Conservation (phyloP, 2,113 vertebrate species). For the Ailuropoda melanoleuca region DNA sequence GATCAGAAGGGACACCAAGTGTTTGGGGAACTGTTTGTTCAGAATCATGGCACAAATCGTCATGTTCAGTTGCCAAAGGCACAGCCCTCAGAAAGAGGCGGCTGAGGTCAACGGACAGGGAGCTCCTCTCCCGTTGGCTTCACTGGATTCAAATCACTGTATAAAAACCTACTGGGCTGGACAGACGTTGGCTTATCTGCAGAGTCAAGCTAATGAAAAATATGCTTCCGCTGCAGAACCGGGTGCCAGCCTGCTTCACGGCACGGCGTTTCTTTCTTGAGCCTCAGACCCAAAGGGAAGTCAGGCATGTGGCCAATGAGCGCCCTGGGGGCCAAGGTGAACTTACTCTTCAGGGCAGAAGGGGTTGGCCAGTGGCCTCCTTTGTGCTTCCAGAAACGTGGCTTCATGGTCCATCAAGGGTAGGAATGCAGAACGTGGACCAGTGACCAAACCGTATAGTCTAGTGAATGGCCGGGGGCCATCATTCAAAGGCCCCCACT, state of each 20-base stretch:
- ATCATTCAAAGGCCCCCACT: not conserved
- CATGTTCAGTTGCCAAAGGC: not conserved
- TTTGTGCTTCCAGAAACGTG: not conserved
- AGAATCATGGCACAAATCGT: not conserved
- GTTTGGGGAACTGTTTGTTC: not conserved
- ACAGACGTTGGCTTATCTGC: conserved; percentile 50
- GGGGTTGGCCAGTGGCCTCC: not conserved
- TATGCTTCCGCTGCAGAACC: conserved; percentile 58
- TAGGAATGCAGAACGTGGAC: not conserved
- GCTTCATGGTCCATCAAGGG: not conserved
- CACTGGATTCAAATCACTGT: not conserved
- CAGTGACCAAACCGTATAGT: not conserved
- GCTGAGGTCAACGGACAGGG: not conserved
- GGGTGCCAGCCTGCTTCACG: conserved; percentile 28
- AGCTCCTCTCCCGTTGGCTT: not conserved
- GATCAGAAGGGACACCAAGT: not conserved
- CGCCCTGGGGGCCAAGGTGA: not conserved
- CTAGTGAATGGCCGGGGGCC: not conserved
- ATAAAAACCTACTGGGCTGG: conserved; percentile 27
- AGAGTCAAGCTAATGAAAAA: conserved; percentile 29
- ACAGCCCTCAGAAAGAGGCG: not conserved
- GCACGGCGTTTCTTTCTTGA: not conserved
- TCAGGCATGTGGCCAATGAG: conserved; percentile 10
- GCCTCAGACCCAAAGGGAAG: conserved; percentile 42
- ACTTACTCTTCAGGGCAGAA: not conserved